Base-by-base conservation (phyloP, 2,888 invertebrate genomes). In the Gymnocheta viridis region DNA sequence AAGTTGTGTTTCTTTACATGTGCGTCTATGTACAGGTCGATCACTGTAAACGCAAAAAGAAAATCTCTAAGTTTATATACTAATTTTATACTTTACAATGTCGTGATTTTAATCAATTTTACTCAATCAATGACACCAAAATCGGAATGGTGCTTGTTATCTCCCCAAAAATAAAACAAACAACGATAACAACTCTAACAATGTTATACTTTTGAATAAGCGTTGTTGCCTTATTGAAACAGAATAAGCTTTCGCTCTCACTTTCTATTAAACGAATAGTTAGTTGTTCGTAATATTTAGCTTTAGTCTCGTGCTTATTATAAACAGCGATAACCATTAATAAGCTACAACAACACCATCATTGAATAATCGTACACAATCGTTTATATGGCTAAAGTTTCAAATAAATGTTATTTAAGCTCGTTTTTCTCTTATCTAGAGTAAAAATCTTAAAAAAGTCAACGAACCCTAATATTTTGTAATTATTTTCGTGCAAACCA, bases 261-360 rank as follows among this genome's bases (percentile, higher is more conserved):
- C 77, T 81, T 81, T 81, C 73, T 44, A 62, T 66, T 44, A 47
- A 22, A 49, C 56, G 64, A 32, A 38, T 60, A 14, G 1, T 1
- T 29, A 22, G 7, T 19, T 22, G 19, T 10, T 76, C 29, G n/a
- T 79, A 38, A 44, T 38, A 17, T 60, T 41, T 60, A 72, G 66
- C 83, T 84, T 60, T 44, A 54, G 81, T 84, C 84, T 81, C 84
- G 81, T 84, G 84, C 84, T 70, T 54, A 67, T 66, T 66, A 27
- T 19, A 44, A 49, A 62, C 14, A 73, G n/a, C 47, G 19, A 24
- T 29, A 54, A n/a, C 17, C 17, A 32, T 10, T 32, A 32, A 19
- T 17, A 5, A 0, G 3, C 9, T 4, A 17, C 9, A 47, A 73
- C 19, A 29, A 51, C 44, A 49, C 17, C 29, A 62, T 17, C 35